Base-by-base conservation (phyloP, 2,888 invertebrate genomes). In the Griposia aprilina region DNA sequence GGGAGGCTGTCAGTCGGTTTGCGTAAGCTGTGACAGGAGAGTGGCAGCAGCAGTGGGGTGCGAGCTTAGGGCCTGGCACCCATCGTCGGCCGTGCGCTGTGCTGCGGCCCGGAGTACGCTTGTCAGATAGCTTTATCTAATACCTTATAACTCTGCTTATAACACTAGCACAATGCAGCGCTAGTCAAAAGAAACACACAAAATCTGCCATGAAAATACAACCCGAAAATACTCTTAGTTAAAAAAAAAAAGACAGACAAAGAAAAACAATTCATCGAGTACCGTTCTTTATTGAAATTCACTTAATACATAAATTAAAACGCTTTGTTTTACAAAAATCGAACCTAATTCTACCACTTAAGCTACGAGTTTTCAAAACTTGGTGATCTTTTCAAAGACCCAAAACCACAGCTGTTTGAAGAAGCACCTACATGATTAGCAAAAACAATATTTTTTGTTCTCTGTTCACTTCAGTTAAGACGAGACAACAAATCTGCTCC, bases 21-120 rank as follows among this genome's bases (percentile, higher is more conserved):
- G 96, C 96, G 96, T 97, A 97, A 97, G 95, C 96, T 94, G 92
- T 96, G 96, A 96, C 96, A 96, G 95, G 95, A 94, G 96, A 96
- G 92, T 96, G 96, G 96, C 96, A 96, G 94, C 83, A 92, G 90
- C 89, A 87, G 90, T 93, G 91, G 95, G 95, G 95, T 92, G 93
- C 92, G 93, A 90, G 93, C 91, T 92, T 90, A 90, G 90, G 85
- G 90, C 91, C 88, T 82, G 75, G 78, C 79, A 85, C 84, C 85
- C 76, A 82, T 79, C 80, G 65, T 76, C 75, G 62, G 67, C 57
- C 52, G 60, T 17, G 63, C 68, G 20, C 57, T 62, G 63, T 41
- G 78, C 83, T 74, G 76, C 76, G 71, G 67, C 69, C 48, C 78
- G 72, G 77, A 80, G 77, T 85, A 80, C 70, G 74, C 79, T 69